A percentile compares a stretch with the other conserved stretches of the same genome.
Conservation (phyloP, 2,113 vertebrate species). For the Tachycineta bicolor region DNA sequence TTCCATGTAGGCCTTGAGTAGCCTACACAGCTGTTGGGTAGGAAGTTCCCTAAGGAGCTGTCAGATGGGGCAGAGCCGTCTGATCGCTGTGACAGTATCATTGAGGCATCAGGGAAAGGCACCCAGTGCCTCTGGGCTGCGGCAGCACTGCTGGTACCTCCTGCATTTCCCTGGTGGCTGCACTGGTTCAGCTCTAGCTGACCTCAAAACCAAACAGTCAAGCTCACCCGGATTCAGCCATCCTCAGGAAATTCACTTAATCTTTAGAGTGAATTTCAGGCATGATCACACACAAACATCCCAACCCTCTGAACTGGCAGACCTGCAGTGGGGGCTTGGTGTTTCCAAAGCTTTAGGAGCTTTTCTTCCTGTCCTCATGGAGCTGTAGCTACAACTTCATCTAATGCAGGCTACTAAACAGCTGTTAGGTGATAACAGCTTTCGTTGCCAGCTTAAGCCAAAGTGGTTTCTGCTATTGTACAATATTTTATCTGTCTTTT, state of each 20-base stretch:
- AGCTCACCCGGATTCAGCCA: neutral
- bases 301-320: neutral
- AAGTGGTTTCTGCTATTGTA: neutral
- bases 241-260: neutral
- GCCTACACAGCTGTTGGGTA: neutral
- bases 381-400: neutral
- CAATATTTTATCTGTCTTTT: neutral
- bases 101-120: neutral
- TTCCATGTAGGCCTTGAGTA: neutral
- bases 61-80: neutral
- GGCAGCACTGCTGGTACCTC: neutral
- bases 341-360: neutral
- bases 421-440: neutral
- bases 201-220: neutral
- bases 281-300: too few relatives aligned
- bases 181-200: neutral
- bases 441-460: neutral
- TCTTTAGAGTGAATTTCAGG: neutral
- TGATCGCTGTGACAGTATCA: rapidly evolving
- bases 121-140: neutral
- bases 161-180: neutral
- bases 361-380: neutral
- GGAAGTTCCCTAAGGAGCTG: neutral
- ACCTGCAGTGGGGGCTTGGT: neutral
- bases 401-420: neutral